phyloP scores from a whole-genome alignment of 2,113 vertebrate species.

The Platysternon megacephalum region DNA sequence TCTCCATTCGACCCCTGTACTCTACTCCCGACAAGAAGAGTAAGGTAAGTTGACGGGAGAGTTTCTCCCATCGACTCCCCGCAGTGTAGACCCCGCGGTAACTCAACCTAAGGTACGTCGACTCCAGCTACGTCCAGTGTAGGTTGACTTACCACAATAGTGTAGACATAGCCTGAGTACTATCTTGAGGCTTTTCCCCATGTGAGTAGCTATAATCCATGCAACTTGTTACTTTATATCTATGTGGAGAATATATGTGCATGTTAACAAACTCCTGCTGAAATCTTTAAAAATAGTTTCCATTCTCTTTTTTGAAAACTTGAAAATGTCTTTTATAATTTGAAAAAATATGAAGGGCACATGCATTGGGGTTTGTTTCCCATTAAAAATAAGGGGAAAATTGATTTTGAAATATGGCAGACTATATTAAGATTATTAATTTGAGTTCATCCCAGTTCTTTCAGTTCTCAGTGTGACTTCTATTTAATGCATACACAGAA shows the following conservation, averaged over 20 bases:
- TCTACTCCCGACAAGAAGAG: too few relatives aligned
- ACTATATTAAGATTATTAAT: constrained; percentile 71
- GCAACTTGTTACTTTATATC: background rate
- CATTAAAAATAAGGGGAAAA: constrained; percentile 43
- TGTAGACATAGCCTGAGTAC: background rate
- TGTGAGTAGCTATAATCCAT: constrained; percentile 11
- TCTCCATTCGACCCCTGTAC: too few relatives aligned
- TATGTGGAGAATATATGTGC: background rate
- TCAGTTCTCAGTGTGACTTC: constrained; percentile 67
- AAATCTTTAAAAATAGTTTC: constrained; percentile 45
- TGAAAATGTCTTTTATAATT: background rate
- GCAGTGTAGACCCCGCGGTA: too few relatives aligned
- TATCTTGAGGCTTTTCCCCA: background rate
- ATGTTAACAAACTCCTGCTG: background rate
- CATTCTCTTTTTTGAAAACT: constrained; percentile 1
- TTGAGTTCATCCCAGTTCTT: constrained; percentile 44
- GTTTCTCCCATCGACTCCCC: too few relatives aligned
- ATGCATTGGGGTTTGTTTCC: background rate
- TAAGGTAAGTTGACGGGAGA: too few relatives aligned
- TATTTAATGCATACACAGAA: constrained; percentile 59
- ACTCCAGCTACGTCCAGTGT: too few relatives aligned
- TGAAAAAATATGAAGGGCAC: background rate
- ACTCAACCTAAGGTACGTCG: too few relatives aligned
- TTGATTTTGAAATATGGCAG: constrained; percentile 30
- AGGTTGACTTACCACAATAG: too few relatives aligned